Evolutionary conservation across 2,888 invertebrate species (phyloP), one percentile per base, ranked within the genome.

Genomic region (Fragum fragum): DNA sequence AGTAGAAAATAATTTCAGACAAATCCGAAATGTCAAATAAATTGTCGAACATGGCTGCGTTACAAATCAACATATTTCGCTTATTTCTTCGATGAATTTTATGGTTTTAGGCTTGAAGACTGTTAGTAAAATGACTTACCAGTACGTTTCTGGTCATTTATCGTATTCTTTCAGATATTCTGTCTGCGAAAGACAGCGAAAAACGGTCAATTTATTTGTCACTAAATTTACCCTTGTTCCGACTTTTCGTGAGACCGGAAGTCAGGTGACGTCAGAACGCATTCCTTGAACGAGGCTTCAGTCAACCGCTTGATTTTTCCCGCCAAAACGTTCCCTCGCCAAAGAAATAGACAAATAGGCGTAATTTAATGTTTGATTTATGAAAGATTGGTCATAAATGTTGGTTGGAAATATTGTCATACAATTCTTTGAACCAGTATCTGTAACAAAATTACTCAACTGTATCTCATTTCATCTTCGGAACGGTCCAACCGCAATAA

Each of bases 81-180:
- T 9, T 42, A 39, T 42, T 66, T 66, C 26, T 66, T 66, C 39
- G 23, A 21, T 42, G 47, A 42, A 66, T 42, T 21, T 5, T 11
- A 2, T 32, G 3, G 21, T n/a, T 66, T 42, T 42, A 36, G 7
- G 5, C 5, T 6, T 14, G 21, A 23, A 26, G 11, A 18, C 5
- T 39, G 23, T 11, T 18, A 21, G 32, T 11, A 53, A 28, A 23
- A 32, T 32, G 14, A 47, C 90, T 87, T 78, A 91, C 91, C 91
- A 90, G 85, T 85, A 89, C 89, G 87, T 88, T 89, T 86, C 88
- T 91, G 89, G 89, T 88, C 91, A 91, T 91, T 90, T 89, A 90
- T 90, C 73, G 83, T 59, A 83, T 74, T 83, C 74, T 59, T 69
- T 68, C 55, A 14, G 21, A 72, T 61, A 23, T 47, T 68, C 75